Conservation (phyloP, 2,888 invertebrate genomes). For the Morpho helenor region DNA sequence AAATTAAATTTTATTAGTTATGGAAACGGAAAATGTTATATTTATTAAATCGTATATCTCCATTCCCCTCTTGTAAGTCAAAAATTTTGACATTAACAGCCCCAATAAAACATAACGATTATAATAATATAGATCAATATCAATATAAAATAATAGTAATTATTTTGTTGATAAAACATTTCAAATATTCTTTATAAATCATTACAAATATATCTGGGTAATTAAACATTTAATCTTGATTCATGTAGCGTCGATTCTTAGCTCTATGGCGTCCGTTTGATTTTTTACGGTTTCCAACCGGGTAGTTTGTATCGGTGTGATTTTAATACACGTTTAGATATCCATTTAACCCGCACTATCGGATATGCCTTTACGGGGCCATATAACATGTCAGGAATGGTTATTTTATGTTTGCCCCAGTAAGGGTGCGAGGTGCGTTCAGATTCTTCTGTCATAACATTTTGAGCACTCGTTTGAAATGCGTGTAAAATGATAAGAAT, state of each 20-base stretch:
- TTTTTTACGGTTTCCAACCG: constrained; percentile 71
- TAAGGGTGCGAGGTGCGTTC: constrained; percentile 42
- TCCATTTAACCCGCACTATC: constrained; percentile 68
- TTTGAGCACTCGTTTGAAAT: constrained; percentile 56
- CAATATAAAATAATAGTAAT: no score
- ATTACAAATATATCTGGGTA: no score
- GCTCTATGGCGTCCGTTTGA: constrained; percentile 38
- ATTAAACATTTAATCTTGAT: no score
- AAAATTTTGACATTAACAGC: no score
- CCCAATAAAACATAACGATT: no score
- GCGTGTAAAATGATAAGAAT: constrained; percentile 55
- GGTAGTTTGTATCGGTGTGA: constrained; percentile 72
- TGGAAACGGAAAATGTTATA: no score
- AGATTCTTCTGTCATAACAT: constrained; percentile 73
- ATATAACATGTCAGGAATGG: constrained; percentile 73
- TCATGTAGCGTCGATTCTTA: constrained; percentile 26
- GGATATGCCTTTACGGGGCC: constrained; percentile 66
- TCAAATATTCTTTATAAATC: no score
- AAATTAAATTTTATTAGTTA: no score
- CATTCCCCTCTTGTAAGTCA: no score
- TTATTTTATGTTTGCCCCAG: constrained; percentile 64
- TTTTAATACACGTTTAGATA: constrained; percentile 73
- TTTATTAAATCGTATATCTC: no score
- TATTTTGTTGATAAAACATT: no score
- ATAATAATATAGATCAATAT: no score